Evolutionary conservation across 2,113 vertebrate genomes (phyloP).

Genomic region (Sylvia atricapilla): DNA sequence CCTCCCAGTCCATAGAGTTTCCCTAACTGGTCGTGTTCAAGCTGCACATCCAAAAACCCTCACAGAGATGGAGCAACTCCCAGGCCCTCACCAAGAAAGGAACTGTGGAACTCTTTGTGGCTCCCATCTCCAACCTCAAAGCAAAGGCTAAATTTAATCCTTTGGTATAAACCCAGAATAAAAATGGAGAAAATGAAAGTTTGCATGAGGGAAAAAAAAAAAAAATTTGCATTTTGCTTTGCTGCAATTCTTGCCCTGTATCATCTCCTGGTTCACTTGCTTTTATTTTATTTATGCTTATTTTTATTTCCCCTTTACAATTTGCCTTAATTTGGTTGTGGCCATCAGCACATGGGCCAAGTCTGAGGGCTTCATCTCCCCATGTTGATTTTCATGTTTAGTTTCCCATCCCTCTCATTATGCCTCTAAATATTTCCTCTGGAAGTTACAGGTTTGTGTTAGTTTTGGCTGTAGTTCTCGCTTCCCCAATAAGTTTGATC

Average conservation of each 20-base stretch:
- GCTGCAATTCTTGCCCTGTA: background rate
- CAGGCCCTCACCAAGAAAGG: background rate
- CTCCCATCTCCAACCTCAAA: background rate
- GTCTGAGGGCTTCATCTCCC: background rate
- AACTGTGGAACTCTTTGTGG: background rate
- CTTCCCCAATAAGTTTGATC: background rate
- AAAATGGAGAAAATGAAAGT: background rate
- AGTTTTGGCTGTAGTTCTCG: background rate
- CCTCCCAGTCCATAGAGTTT: accelerated
- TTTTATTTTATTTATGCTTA: background rate
- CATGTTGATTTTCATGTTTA: background rate
- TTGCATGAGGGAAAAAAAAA: background rate
- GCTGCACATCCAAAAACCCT: background rate
- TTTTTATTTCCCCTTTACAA: background rate
- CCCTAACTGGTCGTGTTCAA: accelerated
- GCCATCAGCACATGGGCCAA: background rate
- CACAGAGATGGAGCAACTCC: accelerated
- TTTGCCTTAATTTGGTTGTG: background rate
- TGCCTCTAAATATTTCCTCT: background rate
- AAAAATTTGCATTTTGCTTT: background rate
- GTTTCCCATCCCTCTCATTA: background rate
- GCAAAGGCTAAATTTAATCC: background rate
- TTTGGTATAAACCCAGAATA: background rate
- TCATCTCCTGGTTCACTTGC: background rate
- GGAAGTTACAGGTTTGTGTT: background rate